Percentiles rank a stretch among this genome's conserved stretches.
Conservation (phyloP, 2,888 invertebrate genomes). For the Polydrusus cervinus region DNA sequence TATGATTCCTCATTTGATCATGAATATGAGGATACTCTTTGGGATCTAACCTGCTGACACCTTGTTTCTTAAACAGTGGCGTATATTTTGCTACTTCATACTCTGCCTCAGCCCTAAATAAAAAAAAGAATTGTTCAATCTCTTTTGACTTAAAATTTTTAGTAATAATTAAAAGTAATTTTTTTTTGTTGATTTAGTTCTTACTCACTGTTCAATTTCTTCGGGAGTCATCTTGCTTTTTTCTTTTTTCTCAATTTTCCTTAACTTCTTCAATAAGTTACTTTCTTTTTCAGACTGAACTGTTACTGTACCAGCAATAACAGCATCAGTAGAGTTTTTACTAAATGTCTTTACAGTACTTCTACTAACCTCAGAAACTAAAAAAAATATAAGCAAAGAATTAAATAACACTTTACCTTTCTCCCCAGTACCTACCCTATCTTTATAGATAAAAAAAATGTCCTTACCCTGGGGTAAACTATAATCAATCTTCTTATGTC, state of each 20-base stretch:
- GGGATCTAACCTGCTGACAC: conserved; percentile 67
- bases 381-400: conserved; percentile 1
- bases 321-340: conserved; percentile 53
- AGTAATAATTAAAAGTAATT: neutral
- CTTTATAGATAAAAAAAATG: no score
- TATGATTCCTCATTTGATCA: conserved; percentile 80
- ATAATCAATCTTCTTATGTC: conserved; percentile 62
- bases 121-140: conserved; percentile 2
- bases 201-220: conserved; percentile 59
- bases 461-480: conserved; percentile 30
- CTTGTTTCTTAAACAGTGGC: conserved; percentile 65
- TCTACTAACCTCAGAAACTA: neutral
- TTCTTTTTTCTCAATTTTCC: conserved; percentile 89
- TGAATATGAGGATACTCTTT: conserved; percentile 90
- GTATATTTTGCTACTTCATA: conserved; percentile 61
- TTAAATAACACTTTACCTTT: no score
- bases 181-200: neutral
- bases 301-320: conserved; percentile 86
- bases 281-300: conserved; percentile 90
- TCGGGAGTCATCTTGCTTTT: conserved; percentile 63
- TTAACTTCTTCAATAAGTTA: conserved; percentile 81
- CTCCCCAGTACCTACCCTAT: no score
- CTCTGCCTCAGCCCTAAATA: conserved; percentile 61
- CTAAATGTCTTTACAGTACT: conserved; percentile 8
- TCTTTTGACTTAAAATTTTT: neutral